phyloP scores from a whole-genome alignment of 2,113 vertebrate genomes.

The Panthera tigris region DNA sequence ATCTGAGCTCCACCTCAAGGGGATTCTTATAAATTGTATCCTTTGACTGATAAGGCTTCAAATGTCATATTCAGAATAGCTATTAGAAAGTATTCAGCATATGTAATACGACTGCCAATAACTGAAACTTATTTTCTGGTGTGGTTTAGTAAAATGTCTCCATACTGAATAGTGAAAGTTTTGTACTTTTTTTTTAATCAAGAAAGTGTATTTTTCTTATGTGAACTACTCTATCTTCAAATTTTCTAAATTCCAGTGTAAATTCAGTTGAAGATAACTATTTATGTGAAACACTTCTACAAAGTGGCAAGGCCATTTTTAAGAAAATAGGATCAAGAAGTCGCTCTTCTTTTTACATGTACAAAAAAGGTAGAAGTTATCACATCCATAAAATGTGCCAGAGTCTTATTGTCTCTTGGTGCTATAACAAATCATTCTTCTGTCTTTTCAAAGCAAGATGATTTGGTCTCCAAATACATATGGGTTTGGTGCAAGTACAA shows the following conservation, averaged over 20 bases:
- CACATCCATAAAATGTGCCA: too few relatives aligned
- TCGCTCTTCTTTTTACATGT: not conserved
- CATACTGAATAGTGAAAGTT: not conserved
- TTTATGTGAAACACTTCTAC: not conserved
- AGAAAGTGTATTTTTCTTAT: not conserved
- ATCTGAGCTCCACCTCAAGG: not conserved
- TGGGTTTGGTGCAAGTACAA: not conserved
- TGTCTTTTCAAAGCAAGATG: not conserved
- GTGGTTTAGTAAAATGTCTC: not conserved
- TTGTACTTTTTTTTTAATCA: not conserved
- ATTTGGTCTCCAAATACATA: not conserved
- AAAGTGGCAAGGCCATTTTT: not conserved
- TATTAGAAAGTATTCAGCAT: not conserved
- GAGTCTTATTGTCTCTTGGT: not conserved
- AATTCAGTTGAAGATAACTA: not conserved
- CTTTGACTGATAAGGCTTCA: not conserved
- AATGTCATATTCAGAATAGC: not conserved
- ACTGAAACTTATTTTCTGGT: not conserved
- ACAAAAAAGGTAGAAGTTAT: too few relatives aligned
- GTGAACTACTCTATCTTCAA: not conserved
- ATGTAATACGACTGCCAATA: not conserved
- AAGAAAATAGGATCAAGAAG: not conserved
- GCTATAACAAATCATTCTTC: not conserved
- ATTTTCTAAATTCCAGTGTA: not conserved
- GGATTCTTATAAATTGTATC: not conserved